Percentiles rank a stretch among this genome's conserved stretches.
Conservation (phyloP, 2,888 invertebrate species). For the Argyresthia albistria region DNA sequence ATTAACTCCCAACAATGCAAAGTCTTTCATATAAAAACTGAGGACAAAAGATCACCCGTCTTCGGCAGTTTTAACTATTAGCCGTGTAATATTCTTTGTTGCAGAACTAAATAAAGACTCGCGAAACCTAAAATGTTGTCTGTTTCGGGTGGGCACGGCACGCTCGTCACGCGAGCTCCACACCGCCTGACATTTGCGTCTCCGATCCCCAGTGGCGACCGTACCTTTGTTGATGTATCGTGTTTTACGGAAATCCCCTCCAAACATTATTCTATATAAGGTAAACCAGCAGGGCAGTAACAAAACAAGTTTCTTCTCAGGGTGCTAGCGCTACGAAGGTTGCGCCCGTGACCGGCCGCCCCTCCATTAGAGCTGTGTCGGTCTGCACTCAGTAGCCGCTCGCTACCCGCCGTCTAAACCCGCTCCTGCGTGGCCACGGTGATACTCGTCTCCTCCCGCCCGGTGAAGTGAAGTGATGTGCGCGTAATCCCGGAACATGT, state of each 20-base stretch:
- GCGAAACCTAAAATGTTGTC: slow-evolving; percentile 40
- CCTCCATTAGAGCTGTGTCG: slow-evolving; percentile 45
- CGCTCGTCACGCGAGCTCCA: slow-evolving; percentile 44
- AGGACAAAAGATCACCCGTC: too few species aligned
- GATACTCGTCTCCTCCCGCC: slow-evolving; percentile 35
- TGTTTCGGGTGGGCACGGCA: slow-evolving; percentile 57
- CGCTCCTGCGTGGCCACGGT: slow-evolving; percentile 54
- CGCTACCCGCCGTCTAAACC: slow-evolving; percentile 26
- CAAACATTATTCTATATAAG: too few species aligned
- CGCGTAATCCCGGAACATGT: slow-evolving; percentile 1
- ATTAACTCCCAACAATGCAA: too few species aligned
- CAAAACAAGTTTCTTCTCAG: too few species aligned
- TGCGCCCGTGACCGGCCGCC: slow-evolving; percentile 59
- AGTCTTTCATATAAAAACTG: too few species aligned
- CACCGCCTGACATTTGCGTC: slow-evolving; percentile 13
- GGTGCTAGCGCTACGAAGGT: slow-evolving; percentile 38
- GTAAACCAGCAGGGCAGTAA: too few species aligned
- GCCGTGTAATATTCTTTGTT: slow-evolving; percentile 37
- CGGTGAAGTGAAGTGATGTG: slow-evolving; percentile 11
- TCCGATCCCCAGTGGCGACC: slow-evolving; percentile 9
- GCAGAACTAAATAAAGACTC: slow-evolving; percentile 24
- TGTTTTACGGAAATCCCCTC: too few species aligned
- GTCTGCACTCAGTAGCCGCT: slow-evolving; percentile 14
- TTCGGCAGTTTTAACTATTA: slow-evolving; percentile 12
- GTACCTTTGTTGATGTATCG: too few species aligned